Conservation (phyloP, 2,113 vertebrate genomes). For the Bungarus multicinctus region DNA sequence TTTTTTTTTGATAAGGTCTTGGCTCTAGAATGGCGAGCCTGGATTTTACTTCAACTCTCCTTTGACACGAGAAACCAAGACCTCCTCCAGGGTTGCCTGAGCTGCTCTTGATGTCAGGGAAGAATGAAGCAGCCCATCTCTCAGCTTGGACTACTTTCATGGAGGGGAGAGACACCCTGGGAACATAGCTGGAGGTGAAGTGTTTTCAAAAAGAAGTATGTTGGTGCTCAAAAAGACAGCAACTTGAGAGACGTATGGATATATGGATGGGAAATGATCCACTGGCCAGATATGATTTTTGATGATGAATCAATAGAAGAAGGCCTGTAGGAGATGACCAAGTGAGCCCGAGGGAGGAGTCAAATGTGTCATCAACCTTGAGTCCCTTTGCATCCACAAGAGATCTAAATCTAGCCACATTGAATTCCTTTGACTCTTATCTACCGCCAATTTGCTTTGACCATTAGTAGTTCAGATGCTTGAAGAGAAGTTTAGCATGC, state of each 20-base stretch:
- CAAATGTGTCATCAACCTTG: too few species aligned
- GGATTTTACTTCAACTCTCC: not conserved
- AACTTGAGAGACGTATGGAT: too few species aligned
- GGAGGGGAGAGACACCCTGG: too few species aligned
- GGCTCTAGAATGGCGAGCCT: too few species aligned
- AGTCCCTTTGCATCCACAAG: too few species aligned
- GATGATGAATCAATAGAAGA: not conserved
- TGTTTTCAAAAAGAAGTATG: not conserved
- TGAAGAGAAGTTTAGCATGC: too few species aligned
- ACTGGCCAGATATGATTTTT: not conserved
- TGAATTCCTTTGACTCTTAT: too few species aligned
- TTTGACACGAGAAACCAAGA: not conserved
- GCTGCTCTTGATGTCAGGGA: not conserved
- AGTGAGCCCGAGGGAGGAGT: not conserved
- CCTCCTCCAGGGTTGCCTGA: not conserved
- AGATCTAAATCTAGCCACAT: too few species aligned
- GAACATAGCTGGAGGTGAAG: not conserved
- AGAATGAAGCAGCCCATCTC: too few species aligned
- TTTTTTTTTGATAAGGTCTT: too few species aligned
- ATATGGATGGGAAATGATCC: not conserved
- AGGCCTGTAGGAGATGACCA: not conserved
- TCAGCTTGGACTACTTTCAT: not conserved
- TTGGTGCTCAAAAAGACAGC: not conserved
- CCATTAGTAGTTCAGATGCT: too few species aligned
- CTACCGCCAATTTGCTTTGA: too few species aligned